These are phyloP conservation scores for Sakesphorus luctuosus DNA, from an alignment of 2,113 vertebrate genomes.

Conservation along the genomic window DNA sequence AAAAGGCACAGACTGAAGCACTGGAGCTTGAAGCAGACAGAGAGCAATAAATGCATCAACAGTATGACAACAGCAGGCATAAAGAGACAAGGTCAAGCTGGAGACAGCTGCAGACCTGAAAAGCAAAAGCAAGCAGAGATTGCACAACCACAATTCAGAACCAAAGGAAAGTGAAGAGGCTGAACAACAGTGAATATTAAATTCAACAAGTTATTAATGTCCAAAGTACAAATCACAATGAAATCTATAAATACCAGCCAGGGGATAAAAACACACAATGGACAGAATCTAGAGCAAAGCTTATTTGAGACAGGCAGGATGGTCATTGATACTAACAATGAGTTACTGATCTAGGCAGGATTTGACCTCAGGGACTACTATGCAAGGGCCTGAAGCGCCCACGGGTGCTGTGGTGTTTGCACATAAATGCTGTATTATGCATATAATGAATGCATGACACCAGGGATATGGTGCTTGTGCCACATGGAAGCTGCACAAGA, in stretches of 20 bases:
- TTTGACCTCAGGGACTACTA: not conserved
- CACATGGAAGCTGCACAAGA: not conserved
- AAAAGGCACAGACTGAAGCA: not conserved
- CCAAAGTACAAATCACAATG: not conserved
- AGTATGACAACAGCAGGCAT: not conserved
- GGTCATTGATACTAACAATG: not conserved
- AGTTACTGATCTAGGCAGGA: not conserved
- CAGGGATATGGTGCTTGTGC: not conserved
- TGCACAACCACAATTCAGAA: not conserved
- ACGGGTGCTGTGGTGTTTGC: not conserved
- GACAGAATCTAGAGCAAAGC: not conserved
- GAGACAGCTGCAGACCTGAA: conserved; percentile 2
- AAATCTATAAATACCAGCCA: not conserved
- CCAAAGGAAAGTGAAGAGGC: not conserved
- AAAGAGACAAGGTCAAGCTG: not conserved
- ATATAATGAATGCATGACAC: not conserved
- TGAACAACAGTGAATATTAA: not conserved
- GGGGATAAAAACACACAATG: not conserved
- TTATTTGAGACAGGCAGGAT: not conserved
- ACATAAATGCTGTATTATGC: not conserved
- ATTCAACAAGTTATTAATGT: not conserved
- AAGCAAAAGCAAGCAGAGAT: not conserved
- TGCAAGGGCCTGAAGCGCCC: not conserved
- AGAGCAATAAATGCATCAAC: not conserved
- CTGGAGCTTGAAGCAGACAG: not conserved